A percentile compares a stretch with the other conserved stretches of the same genome.
phyloP scores from a whole-genome alignment of 2,113 vertebrate species.

The Phylloscopus whistleri region DNA sequence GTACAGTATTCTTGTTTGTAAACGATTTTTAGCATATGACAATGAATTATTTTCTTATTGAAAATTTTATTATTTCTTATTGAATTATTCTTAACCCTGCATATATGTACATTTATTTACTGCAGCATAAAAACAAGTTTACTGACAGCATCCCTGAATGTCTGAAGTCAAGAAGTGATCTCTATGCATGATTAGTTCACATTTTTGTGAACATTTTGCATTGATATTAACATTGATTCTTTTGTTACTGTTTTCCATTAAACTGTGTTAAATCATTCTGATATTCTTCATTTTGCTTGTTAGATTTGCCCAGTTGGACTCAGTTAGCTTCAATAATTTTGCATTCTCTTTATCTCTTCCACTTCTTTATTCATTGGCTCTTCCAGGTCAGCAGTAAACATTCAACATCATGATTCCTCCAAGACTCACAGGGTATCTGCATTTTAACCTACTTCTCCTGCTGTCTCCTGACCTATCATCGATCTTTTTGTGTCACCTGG shows the following conservation, averaged over 20 bases:
- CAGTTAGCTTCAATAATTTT: background rate
- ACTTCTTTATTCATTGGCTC: background rate
- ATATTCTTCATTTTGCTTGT: background rate
- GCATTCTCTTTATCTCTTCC: background rate
- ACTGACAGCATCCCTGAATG: background rate
- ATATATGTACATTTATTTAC: background rate
- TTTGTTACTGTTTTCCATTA: background rate
- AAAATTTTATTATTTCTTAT: no score
- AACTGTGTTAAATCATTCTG: background rate
- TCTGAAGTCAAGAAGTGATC: background rate
- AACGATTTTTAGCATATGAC: background rate
- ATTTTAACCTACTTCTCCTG: conserved; percentile 18
- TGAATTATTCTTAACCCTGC: no score
- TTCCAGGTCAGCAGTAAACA: background rate
- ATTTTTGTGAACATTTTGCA: background rate
- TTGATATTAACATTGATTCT: background rate
- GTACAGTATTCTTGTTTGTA: background rate
- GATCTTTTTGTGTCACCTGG: background rate
- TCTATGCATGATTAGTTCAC: background rate
- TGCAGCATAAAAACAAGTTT: background rate
- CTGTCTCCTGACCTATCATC: background rate
- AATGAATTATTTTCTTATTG: background rate
- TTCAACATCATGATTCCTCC: background rate
- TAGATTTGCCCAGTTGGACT: background rate
- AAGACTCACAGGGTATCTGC: background rate